phyloP scores from a whole-genome alignment of 1,140 invertebrate genomes.

The Uloborus diversus region DNA sequence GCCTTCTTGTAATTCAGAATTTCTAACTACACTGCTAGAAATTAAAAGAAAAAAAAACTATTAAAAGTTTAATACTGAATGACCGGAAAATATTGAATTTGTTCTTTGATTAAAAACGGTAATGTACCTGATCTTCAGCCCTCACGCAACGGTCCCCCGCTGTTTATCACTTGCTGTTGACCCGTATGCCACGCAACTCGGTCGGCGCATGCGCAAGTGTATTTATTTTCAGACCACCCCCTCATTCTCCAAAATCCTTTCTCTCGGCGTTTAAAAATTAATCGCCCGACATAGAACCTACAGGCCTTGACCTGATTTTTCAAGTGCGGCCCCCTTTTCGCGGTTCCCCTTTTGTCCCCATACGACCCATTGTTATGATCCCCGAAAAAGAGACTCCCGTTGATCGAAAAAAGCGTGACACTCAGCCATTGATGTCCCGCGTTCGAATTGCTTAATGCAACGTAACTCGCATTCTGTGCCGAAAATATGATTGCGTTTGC shows the following conservation, averaged over 20 bases:
- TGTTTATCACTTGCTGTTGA: too few species aligned
- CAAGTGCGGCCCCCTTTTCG: conserved; percentile 50
- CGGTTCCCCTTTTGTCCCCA: conserved; percentile 40
- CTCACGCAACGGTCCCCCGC: too few species aligned
- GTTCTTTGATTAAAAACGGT: too few species aligned
- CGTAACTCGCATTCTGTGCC: not conserved
- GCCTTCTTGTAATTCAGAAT: too few species aligned
- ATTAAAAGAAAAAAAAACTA: too few species aligned
- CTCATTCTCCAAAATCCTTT: conserved; percentile 48
- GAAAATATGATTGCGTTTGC: too few species aligned
- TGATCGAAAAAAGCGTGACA: conserved; percentile 53
- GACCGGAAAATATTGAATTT: too few species aligned
- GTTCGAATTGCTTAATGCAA: conserved; percentile 34
- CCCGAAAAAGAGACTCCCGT: too few species aligned
- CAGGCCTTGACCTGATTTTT: conserved; percentile 56
- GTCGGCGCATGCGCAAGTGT: conserved; percentile 48
- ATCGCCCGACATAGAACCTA: conserved; percentile 21
- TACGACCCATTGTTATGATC: conserved; percentile 17
- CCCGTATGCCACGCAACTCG: too few species aligned
- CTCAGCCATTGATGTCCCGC: conserved; percentile 16
- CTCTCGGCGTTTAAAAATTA: conserved; percentile 54
- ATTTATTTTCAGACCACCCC: conserved; percentile 7
- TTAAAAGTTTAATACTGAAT: too few species aligned
- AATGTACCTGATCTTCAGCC: too few species aligned
- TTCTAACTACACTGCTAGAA: too few species aligned